Base-by-base conservation (phyloP, 1,140 invertebrate species). In the Hycleus phaleratus region DNA sequence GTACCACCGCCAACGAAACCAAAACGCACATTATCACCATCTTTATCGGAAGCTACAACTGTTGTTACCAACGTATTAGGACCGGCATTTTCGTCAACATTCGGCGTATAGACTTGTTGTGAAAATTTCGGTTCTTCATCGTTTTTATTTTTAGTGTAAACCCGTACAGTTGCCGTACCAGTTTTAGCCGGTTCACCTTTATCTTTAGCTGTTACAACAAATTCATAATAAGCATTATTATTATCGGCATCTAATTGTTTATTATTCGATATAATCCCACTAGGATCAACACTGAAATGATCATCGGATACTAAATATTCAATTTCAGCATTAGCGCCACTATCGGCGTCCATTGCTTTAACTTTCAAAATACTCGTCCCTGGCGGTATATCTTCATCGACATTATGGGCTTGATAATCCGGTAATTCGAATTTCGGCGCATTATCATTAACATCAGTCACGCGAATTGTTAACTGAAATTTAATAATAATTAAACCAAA, bases 121-220 rank as follows among this genome's bases (percentile, higher is more conserved):
- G 91, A 95, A 73, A 95, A 96, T 74, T 95, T 95, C 0, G 93
- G 93, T 72, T 95, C 91, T 77, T 95, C 93, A 69, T 96, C 93
- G 74, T 96, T 96, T 76, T 94, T 95, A 69, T 95, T 96, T 70
- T 95, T 95, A 3, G 93, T 96, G 71, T 95, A 96, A 58, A 96
- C 87, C 50, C 93, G 81, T 6, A 95, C 92, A 0, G 92, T 95
- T 0, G 93, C 92, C 1, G 90, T 91, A 24, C 93, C 93, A 2
- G 88, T 93, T 71, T 94, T 91, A 0, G 91, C 81, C 1, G 92
- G 93, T 73, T 94, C 91, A 10, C 93, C 93, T 76, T 92, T 93
- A 70, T 96, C 93, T 71, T 89, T 93, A 4, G 93, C 92, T 9
- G 91, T 93, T 4, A 96, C 91, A 25, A 85, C 83, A 69, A 96